A percentile compares a stretch with the other conserved stretches of the same genome.
These are phyloP conservation scores for Bos indicus DNA, from an alignment of 2,113 vertebrate species.

Conservation along the genomic window DNA sequence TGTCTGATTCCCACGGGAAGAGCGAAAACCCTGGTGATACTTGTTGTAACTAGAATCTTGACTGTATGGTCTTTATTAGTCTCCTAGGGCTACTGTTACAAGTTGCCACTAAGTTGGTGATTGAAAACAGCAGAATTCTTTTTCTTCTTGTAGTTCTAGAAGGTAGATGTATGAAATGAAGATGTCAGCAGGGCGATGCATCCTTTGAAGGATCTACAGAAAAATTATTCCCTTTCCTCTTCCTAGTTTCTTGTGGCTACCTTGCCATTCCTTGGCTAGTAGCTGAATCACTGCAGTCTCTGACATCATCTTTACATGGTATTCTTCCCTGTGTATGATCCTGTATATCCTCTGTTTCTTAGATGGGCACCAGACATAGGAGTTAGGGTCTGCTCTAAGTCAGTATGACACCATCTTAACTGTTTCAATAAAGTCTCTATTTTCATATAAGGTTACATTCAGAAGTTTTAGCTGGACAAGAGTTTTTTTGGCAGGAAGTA, in stretches of 20 bases:
- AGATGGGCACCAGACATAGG: not conserved
- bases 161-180: not conserved
- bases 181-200: fast-evolving
- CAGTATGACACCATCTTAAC: not conserved
- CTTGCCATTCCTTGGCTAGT: not conserved
- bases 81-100: not conserved
- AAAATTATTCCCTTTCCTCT: not conserved
- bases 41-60: not conserved
- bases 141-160: not conserved
- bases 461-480: not conserved
- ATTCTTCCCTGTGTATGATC: not conserved
- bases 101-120: not conserved
- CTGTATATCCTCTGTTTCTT: not conserved
- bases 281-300: not conserved
- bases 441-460: not conserved
- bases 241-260: not conserved
- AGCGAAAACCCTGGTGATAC: not conserved
- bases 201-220: not conserved
- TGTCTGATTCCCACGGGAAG: not conserved
- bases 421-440: not conserved
- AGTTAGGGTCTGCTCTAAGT: not conserved
- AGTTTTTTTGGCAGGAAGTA: not conserved
- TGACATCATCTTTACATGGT: not conserved
- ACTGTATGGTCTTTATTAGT: not conserved
- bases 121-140: not conserved